Conservation (phyloP, 1,140 invertebrate species). For the Drosophila ogumai region DNA sequence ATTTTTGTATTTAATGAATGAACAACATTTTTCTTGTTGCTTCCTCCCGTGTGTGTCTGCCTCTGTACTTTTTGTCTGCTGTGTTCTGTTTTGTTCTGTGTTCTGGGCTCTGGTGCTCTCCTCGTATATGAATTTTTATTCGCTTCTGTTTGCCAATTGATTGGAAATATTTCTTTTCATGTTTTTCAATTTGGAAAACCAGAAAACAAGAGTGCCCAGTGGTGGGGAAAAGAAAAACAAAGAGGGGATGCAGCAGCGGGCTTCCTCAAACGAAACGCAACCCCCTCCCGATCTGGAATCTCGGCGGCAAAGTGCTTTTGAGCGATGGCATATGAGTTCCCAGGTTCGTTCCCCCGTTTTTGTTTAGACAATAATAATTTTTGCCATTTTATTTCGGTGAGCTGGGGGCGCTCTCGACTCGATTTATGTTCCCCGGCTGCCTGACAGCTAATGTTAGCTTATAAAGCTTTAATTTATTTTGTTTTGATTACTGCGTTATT, state of each 20-base stretch:
- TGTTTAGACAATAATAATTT: conserved; percentile 80
- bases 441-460: conserved; percentile 75
- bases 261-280: neutral
- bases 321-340: conserved; percentile 68
- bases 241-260: conserved; percentile 8
- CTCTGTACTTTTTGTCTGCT: conserved; percentile 21
- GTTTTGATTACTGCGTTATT: conserved; percentile 75
- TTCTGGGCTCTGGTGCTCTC: conserved; percentile 11
- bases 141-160: conserved; percentile 79
- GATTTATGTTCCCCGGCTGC: conserved; percentile 67
- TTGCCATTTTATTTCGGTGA: conserved; percentile 63
- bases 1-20: conserved; percentile 82
- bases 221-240: conserved; percentile 34
- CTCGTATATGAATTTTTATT: conserved; percentile 76
- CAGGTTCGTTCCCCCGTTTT: conserved; percentile 24
- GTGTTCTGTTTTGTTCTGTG: conserved; percentile 6
- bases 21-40: conserved; percentile 73
- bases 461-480: conserved; percentile 80
- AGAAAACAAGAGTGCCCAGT: conserved; percentile 48
- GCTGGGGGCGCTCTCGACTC: conserved; percentile 33
- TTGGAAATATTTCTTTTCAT: conserved; percentile 83
- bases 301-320: conserved; percentile 51
- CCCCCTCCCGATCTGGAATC: neutral
- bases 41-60: conserved; percentile 14
- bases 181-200: conserved; percentile 66